Evolutionary conservation across 35 echinoderm and acorn worm species (phyloP).

Genomic region (Ptychodera flava): DNA sequence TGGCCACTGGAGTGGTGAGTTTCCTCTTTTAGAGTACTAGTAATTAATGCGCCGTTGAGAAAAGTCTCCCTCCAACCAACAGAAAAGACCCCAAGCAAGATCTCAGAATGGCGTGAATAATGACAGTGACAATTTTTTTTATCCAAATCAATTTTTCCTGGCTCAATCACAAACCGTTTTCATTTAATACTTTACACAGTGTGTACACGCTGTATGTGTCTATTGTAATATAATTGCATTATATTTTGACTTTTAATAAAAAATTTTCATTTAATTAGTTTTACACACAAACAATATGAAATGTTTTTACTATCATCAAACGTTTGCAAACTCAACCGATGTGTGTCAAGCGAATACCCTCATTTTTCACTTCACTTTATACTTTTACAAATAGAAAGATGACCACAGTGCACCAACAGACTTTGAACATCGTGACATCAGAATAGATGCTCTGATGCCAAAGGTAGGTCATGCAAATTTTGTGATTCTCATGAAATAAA

Average conservation of each 20-base stretch:
- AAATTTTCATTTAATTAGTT: too few relatives aligned
- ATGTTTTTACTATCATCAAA: too few relatives aligned
- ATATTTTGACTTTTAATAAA: conserved; percentile 67
- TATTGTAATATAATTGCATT: too few relatives aligned
- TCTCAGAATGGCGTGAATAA: not conserved
- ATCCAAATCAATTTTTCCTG: too few relatives aligned
- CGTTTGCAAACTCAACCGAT: too few relatives aligned
- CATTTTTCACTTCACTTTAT: too few relatives aligned
- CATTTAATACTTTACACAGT: too few relatives aligned
- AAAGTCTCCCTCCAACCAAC: not conserved
- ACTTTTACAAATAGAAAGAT: conserved; percentile 31
- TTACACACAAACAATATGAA: too few relatives aligned
- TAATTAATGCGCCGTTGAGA: not conserved
- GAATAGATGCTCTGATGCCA: conserved; percentile 92
- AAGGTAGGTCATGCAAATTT: conserved; percentile 41
- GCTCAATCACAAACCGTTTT: too few relatives aligned
- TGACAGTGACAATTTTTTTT: not conserved
- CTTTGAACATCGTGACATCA: conserved; percentile 82
- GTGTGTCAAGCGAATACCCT: too few relatives aligned
- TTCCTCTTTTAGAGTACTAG: not conserved
- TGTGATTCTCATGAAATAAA: too few relatives aligned
- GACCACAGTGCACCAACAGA: conserved; percentile 13
- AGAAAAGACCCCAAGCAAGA: not conserved
- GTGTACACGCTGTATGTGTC: too few relatives aligned
- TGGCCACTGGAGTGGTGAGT: conserved; percentile 69